A percentile compares a stretch with the other conserved stretches of the same genome.
Conservation (phyloP, 2,113 vertebrate genomes). For the Rostratula benghalensis region DNA sequence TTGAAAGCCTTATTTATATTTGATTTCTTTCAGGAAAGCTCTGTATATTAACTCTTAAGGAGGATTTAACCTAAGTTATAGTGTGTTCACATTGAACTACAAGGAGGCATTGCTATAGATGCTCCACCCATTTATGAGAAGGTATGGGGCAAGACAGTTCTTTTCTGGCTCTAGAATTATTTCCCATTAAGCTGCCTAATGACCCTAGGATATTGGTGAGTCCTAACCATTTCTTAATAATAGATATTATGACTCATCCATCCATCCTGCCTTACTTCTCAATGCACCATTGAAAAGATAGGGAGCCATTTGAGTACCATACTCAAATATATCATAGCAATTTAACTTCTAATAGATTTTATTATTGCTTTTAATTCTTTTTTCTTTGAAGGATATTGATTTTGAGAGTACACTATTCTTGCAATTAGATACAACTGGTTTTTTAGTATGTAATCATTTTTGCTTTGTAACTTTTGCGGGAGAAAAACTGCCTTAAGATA, state of each 20-base stretch:
- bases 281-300: slow-evolving; percentile 28
- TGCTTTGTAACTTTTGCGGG: slow-evolving; percentile 17
- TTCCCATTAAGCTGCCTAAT: slow-evolving; percentile 47
- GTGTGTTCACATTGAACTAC: neutral
- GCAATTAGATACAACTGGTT: slow-evolving; percentile 30
- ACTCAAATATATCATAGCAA: slow-evolving; percentile 30
- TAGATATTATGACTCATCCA: slow-evolving; percentile 14
- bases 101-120: neutral
- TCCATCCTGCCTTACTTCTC: neutral
- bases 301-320: slow-evolving; percentile 28
- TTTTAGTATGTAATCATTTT: slow-evolving; percentile 52
- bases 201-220: slow-evolving; percentile 9
- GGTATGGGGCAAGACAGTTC: neutral
- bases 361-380: slow-evolving; percentile 52
- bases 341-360: slow-evolving; percentile 58
- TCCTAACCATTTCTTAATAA: slow-evolving; percentile 33
- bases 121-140: neutral
- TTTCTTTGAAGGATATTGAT: slow-evolving; percentile 57
- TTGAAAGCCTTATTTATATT: neutral
- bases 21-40: neutral
- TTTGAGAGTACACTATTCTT: slow-evolving; percentile 33
- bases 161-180: slow-evolving; percentile 24
- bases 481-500: slow-evolving; percentile 51
- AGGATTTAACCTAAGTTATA: neutral
- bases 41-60: neutral